These are phyloP conservation scores for Clinocottus analis DNA, from an alignment of 2,113 vertebrate genomes.

Conservation along the genomic window DNA sequence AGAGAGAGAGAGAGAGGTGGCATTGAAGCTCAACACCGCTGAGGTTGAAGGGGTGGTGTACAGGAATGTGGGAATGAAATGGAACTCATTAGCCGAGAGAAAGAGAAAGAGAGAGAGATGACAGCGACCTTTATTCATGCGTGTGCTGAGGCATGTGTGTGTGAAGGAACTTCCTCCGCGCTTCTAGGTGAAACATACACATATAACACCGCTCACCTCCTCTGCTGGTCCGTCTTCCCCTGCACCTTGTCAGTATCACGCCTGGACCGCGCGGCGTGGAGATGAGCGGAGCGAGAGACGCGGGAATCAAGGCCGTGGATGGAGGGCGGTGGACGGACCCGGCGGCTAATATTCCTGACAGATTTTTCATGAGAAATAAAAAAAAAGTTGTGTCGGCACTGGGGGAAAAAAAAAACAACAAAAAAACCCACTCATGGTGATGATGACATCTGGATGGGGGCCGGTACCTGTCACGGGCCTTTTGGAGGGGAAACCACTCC, in stretches of 20 bases:
- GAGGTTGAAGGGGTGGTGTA: slow-evolving; percentile 68
- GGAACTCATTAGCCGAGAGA: slow-evolving; percentile 72
- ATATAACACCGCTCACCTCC: slow-evolving; percentile 48
- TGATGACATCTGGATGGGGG: slow-evolving; percentile 71
- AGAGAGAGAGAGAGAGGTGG: slow-evolving; percentile 1
- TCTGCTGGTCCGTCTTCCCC: slow-evolving; percentile 62
- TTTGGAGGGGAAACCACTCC: neutral
- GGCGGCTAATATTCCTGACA: slow-evolving; percentile 69
- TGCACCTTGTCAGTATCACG: slow-evolving; percentile 69
- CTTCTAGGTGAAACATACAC: slow-evolving; percentile 63
- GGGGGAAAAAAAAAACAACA: slow-evolving; percentile 65
- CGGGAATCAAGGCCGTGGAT: slow-evolving; percentile 67
- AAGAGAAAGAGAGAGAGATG: slow-evolving; percentile 41
- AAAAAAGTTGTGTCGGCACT: slow-evolving; percentile 66
- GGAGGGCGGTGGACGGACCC: slow-evolving; percentile 73
- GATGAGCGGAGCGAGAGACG: slow-evolving; percentile 69
- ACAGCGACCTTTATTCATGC: slow-evolving; percentile 59
- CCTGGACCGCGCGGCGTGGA: slow-evolving; percentile 36
- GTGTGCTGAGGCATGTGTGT: neutral
- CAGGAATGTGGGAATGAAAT: slow-evolving; percentile 74
- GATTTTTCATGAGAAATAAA: slow-evolving; percentile 72
- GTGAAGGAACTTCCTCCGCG: slow-evolving; percentile 33
- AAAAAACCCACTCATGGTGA: slow-evolving; percentile 60
- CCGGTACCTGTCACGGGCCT: slow-evolving; percentile 40
- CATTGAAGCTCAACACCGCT: slow-evolving; percentile 44